These are phyloP conservation scores for Hypsibius dujardini DNA, from an alignment of 1,140 invertebrate genomes.

Conservation along the genomic window DNA sequence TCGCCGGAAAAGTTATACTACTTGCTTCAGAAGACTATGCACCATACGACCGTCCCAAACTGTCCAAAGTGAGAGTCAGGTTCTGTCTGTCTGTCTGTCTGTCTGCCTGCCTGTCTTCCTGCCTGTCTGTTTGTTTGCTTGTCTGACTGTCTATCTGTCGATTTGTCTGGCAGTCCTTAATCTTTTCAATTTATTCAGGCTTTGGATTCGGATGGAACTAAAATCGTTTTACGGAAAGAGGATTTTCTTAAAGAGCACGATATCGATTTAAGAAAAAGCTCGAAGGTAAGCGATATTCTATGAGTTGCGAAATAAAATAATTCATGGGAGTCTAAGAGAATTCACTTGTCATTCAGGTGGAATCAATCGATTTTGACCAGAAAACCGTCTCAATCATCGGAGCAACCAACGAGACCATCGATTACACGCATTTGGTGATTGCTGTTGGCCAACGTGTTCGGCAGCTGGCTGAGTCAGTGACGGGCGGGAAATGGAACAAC, in stretches of 20 bases:
- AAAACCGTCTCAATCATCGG: constrained; percentile 47
- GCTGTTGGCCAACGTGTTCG: constrained; percentile 55
- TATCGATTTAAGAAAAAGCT: constrained; percentile 46
- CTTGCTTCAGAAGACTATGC: constrained; percentile 54
- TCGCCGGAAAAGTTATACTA: constrained; percentile 57
- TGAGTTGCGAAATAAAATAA: no score
- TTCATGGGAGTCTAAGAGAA: neutral
- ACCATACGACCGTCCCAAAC: constrained; percentile 69
- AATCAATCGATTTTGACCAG: constrained; percentile 38
- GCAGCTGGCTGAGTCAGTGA: constrained; percentile 24
- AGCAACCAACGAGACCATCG: constrained; percentile 28
- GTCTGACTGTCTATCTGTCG: no score
- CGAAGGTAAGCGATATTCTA: constrained; percentile 29
- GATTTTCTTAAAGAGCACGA: constrained; percentile 49
- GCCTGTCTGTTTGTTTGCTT: no score
- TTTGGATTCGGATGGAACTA: constrained; percentile 43
- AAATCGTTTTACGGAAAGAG: constrained; percentile 45
- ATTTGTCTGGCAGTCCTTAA: no score
- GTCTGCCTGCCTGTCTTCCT: no score
- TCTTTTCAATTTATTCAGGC: constrained; percentile 23
- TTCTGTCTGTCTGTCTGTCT: no score
- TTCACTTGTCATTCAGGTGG: constrained; percentile 26
- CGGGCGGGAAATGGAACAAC: constrained; percentile 49
- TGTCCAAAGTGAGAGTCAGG: constrained; percentile 47
- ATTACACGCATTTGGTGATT: constrained; percentile 55